Evolutionary conservation across 2,888 invertebrate species (phyloP), one percentile per base, ranked within the genome.

Genomic region (Meandrusa payeni): DNA sequence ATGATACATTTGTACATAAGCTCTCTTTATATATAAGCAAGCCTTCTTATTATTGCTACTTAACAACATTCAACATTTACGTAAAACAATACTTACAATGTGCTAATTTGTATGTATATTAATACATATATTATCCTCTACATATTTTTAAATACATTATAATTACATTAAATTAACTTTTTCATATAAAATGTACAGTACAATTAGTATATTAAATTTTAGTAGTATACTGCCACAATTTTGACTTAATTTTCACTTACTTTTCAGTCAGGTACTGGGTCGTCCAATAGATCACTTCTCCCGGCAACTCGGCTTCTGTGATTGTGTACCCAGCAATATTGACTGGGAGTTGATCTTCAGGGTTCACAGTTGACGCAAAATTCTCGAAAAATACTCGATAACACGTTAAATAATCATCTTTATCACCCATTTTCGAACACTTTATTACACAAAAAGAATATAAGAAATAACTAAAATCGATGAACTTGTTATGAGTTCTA

Each of bases 261-360:
- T 92, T 93, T 76, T 92, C 91, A 56, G 90, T 90, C 61, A 95
- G 88, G 81, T 94, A 94, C 71, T 93, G 93, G 41, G 93, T 89
- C 34, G 91, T 91, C 92, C 94, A 94, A 75, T 93, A 92, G 45
- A 93, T 89, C 50, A 94, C 91, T 71, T 93, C 94, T 31, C 94
- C 94, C 56, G 90, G 86, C 46, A 94, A 81, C 81, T 95, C 95
- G 5, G 88, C 76, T 57, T 92, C 91, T 27, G 91, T 89, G 58
- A 94, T 89, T 50, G 91, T 90, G 70, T 93, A 92, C 52, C 91
- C 90, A 52, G 91, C 91, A 46, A 93, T 91, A 66, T 91, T 90
- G 32, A 94, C 92, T 38, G 94, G 94, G 56, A 94, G 80, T 68
- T 93, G 93, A 73, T 94, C 94, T 55, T 91, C 89, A 1, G 91